These are phyloP conservation scores for Xestia sexstrigata DNA, from an alignment of 2,888 invertebrate species.

Conservation along the genomic window DNA sequence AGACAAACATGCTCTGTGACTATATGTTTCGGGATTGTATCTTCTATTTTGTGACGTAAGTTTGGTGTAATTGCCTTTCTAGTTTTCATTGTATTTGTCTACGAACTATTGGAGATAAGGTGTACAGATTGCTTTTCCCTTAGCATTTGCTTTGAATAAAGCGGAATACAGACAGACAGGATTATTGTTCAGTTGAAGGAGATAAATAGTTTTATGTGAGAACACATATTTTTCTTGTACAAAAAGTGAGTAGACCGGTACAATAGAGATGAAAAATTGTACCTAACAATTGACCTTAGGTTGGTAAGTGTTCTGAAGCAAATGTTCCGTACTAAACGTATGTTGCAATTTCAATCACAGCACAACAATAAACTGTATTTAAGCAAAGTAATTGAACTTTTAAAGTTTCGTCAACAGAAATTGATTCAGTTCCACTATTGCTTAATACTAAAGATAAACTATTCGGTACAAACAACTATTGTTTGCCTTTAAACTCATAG, in stretches of 20 bases:
- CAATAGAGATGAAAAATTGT: conserved; percentile 23
- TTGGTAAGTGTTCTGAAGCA: conserved; percentile 20
- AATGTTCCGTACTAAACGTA: conserved; percentile 20
- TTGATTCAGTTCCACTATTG: conserved; percentile 45
- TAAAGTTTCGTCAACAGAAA: conserved; percentile 27
- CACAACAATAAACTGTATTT: conserved; percentile 28
- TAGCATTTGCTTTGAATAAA: conserved; percentile 25
- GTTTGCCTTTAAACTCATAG: conserved; percentile 49
- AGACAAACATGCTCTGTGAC: conserved; percentile 31
- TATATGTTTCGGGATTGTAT: conserved; percentile 34
- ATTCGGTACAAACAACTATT: conserved; percentile 48
- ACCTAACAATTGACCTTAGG: conserved; percentile 10
- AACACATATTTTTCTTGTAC: conserved; percentile 7
- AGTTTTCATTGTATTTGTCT: conserved; percentile 39
- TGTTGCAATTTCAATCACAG: conserved; percentile 15
- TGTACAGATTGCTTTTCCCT: conserved; percentile 25
- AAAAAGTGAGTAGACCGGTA: not conserved
- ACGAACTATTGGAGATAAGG: conserved; percentile 30
- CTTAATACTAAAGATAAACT: conserved; percentile 45
- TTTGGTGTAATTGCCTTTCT: conserved; percentile 43
- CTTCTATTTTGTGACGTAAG: conserved; percentile 31
- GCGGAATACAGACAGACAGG: not conserved
- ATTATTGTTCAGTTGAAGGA: conserved; percentile 28
- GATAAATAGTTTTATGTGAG: conserved; percentile 12
- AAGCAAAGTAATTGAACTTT: conserved; percentile 43